These are phyloP conservation scores for Scopus umbretta DNA, from an alignment of 2,113 vertebrate genomes.

Conservation along the genomic window DNA sequence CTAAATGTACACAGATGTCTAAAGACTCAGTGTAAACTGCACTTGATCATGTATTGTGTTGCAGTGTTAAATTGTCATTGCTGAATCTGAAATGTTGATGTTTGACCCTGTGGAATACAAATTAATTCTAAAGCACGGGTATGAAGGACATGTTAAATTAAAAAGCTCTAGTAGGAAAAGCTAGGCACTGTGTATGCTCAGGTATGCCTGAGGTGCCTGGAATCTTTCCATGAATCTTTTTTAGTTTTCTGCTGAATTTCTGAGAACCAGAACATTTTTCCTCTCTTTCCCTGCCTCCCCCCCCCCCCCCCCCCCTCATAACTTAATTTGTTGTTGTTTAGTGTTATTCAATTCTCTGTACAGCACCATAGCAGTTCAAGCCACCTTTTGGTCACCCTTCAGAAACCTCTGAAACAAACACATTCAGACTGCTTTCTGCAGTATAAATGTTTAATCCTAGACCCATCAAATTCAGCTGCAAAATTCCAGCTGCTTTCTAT, in stretches of 20 bases:
- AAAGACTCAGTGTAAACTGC: background rate
- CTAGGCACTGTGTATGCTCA: background rate
- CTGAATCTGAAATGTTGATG: background rate
- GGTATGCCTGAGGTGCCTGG: background rate
- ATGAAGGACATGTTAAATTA: background rate
- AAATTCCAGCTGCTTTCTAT: background rate
- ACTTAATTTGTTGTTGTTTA: background rate
- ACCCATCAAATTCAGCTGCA: background rate
- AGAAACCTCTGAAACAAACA: background rate
- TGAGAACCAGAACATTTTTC: background rate
- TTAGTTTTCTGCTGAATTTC: background rate
- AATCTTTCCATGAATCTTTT: background rate
- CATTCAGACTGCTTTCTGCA: background rate
- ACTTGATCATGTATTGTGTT: background rate
- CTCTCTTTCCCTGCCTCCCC: no score
- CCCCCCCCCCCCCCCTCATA: background rate
- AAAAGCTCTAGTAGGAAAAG: background rate
- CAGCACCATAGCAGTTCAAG: background rate
- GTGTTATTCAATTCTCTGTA: background rate
- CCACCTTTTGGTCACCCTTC: background rate
- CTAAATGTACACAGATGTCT: background rate
- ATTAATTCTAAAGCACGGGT: background rate
- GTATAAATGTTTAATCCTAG: background rate
- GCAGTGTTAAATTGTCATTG: background rate
- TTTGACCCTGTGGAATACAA: background rate